Evolutionary conservation across 1,140 invertebrate species (phyloP), one percentile per base, ranked within the genome.

Genomic region (Atta cephalotes): DNA sequence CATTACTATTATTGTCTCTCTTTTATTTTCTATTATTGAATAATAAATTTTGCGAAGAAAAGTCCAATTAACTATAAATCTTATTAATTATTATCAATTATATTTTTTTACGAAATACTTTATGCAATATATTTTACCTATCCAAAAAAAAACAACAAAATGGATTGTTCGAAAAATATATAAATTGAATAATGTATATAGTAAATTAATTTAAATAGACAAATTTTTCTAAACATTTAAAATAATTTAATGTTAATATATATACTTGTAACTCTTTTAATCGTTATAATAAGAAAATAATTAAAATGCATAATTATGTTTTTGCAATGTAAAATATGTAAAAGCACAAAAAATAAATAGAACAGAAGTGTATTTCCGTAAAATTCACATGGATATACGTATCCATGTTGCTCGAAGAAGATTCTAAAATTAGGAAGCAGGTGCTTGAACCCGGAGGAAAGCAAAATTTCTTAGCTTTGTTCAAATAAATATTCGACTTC

Each of bases 371-470:
- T 18, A 71, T 31, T 71, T 58, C 18, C 35, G n/a, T 62, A 78
- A 63, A 16, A 14, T 49, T 7, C 4, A 63, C 60, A 51, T 18
- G 10, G 16, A 72, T 21, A 72, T 16, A 72, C 56, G 16, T 72
- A 45, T 25, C n/a, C 35, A n/a, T 49, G 25, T 12, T 14, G 6
- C 35, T 62, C 14, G 14, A 76, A 35, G 70, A 76, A 53, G 25
- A 39, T 63, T 76, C 80, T 84, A 84, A 74, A 74, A 74, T 84
- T 84, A 84, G 70, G 2, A n/a, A 5, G 3, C 18, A 35, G 45
- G 25, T 58, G 56, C 39, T 84, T 76, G 58, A 74, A 84, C 70
- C 18, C 39, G 49, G 14, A 51, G 1, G 21, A 84, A 6, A 3
- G 25, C 14, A 45, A 74, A 28, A 76, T 51, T 76, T 35, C 14